Evolutionary conservation across 2,888 invertebrate genomes (phyloP).

Genomic region (Cheilosia impressa): DNA sequence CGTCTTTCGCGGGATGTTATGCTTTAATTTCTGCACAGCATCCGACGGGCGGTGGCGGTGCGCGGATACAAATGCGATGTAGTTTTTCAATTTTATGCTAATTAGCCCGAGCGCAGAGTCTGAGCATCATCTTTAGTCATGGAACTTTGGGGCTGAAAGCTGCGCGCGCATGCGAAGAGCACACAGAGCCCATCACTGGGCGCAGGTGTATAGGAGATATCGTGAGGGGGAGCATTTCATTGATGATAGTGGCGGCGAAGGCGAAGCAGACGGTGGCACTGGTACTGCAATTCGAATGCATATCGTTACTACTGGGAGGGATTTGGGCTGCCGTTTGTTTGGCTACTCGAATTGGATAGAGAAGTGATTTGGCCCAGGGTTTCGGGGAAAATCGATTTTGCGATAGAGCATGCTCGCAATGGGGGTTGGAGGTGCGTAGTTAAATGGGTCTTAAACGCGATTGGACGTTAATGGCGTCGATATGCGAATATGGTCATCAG

Average conservation of each 20-base stretch:
- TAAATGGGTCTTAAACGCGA: slow-evolving; percentile 26
- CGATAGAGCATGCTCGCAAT: slow-evolving; percentile 9
- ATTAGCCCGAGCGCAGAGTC: slow-evolving; percentile 77
- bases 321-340: slow-evolving; percentile 69
- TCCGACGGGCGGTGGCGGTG: slow-evolving; percentile 46
- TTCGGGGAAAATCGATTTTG: slow-evolving; percentile 63
- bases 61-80: slow-evolving; percentile 77
- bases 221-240: slow-evolving; percentile 65
- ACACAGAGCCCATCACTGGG: slow-evolving; percentile 13
- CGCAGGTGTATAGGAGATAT: slow-evolving; percentile 68
- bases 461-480: too few relatives aligned
- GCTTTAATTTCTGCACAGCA: slow-evolving; percentile 73
- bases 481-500: too few relatives aligned
- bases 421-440: slow-evolving; percentile 56
- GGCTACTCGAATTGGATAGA: slow-evolving; percentile 73
- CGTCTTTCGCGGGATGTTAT: slow-evolving; percentile 71
- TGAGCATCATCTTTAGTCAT: slow-evolving; percentile 70
- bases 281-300: slow-evolving; percentile 72
- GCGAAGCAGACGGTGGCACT: slow-evolving; percentile 20
- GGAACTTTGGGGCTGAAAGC: slow-evolving; percentile 69
- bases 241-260: slow-evolving; percentile 56
- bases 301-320: slow-evolving; percentile 75
- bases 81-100: slow-evolving; percentile 83
- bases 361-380: slow-evolving; percentile 61
- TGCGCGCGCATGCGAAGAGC: slow-evolving; percentile 41